Evolutionary conservation across 2,113 vertebrate genomes (phyloP).

Genomic region (Eolophus roseicapilla): DNA sequence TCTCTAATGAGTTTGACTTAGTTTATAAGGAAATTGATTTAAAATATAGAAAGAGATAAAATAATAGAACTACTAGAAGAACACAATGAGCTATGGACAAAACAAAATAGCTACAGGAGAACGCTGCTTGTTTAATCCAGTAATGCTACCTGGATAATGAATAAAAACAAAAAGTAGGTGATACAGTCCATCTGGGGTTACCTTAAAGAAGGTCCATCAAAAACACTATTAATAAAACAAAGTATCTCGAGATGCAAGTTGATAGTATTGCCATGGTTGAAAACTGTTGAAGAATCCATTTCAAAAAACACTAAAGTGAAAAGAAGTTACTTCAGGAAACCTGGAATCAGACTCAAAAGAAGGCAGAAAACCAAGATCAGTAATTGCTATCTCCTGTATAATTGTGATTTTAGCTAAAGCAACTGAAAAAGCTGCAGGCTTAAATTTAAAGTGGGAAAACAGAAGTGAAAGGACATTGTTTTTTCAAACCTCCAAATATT

Average conservation of each 20-base stretch:
- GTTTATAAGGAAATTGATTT: background rate
- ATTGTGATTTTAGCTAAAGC: background rate
- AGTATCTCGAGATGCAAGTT: background rate
- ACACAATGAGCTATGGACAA: background rate
- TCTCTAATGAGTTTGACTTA: background rate
- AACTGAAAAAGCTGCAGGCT: background rate
- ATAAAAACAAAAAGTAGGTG: background rate
- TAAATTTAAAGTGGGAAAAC: background rate
- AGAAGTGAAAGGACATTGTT: background rate
- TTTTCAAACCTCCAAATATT: background rate
- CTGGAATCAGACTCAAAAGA: background rate
- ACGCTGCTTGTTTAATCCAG: background rate
- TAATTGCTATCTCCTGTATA: background rate
- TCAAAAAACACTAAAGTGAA: background rate
- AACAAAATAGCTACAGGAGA: background rate
- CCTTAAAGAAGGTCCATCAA: background rate
- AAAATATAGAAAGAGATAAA: background rate
- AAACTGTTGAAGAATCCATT: background rate
- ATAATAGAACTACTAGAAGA: background rate
- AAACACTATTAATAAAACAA: background rate
- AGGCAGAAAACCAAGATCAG: background rate
- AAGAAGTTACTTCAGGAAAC: background rate
- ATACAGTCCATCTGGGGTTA: background rate
- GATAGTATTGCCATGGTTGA: too few species aligned
- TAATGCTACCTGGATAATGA: background rate